Percentiles rank a stretch among this genome's conserved stretches.
phyloP scores from a whole-genome alignment of 2,888 invertebrate species.

The Electrophaes corylata region DNA sequence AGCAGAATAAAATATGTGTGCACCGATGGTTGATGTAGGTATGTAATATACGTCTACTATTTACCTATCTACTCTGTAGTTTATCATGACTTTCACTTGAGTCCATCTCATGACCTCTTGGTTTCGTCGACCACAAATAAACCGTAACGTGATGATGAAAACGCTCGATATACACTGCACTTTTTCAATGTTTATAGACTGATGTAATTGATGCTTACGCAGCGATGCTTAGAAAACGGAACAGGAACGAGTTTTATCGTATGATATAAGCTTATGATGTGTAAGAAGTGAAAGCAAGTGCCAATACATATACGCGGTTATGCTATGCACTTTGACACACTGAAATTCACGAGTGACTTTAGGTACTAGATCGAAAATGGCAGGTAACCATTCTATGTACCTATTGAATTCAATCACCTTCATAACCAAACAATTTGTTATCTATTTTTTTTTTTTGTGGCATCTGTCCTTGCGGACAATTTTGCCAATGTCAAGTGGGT shows the following conservation, averaged over 20 bases:
- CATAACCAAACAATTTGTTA: too few relatives aligned
- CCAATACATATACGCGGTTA: constrained; percentile 34
- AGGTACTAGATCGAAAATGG: too few relatives aligned
- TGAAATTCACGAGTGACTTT: not conserved
- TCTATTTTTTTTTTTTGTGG: too few relatives aligned
- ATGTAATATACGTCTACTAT: too few relatives aligned
- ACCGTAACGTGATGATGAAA: constrained; percentile 26
- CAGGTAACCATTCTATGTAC: too few relatives aligned
- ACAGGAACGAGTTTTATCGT: constrained; percentile 38
- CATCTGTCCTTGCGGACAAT: too few relatives aligned
- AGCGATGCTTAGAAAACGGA: constrained; percentile 39
- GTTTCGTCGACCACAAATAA: constrained; percentile 31
- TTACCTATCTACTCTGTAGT: constrained; percentile 5
- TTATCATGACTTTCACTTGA: constrained; percentile 56
- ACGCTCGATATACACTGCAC: constrained; percentile 33
- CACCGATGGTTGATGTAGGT: too few relatives aligned
- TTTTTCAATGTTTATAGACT: constrained; percentile 23
- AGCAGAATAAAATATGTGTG: too few relatives aligned
- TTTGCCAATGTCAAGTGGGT: too few relatives aligned
- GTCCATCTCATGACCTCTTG: constrained; percentile 58
- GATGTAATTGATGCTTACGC: constrained; percentile 31
- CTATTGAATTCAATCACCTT: too few relatives aligned
- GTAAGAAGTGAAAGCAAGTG: constrained; percentile 45
- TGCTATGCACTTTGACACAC: constrained; percentile 40
- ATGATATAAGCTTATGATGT: constrained; percentile 42